Base-by-base conservation (phyloP, 1,140 invertebrate genomes). In the Grapholita molesta region DNA sequence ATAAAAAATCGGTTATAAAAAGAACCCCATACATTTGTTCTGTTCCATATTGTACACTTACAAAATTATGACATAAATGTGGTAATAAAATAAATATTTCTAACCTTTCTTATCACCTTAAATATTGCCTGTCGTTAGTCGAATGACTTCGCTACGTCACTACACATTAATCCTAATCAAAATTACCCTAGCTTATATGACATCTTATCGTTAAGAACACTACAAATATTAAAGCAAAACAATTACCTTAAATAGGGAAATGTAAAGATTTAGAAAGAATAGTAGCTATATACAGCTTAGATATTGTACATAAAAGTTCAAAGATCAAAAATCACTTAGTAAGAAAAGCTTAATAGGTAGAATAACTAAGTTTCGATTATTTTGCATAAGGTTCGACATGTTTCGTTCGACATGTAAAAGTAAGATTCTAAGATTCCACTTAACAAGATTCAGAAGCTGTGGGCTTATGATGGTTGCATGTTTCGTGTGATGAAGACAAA, bases 91-190 rank as follows among this genome's bases (percentile, higher is more conserved):
- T 67, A 72, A 69, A 73, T 67, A 71, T 64, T 64, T 70, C 68
- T 65, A 73, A 76, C 71, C 70, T 67, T 72, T 66, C 38, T 64
- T 78, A 78, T 78, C 77, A 78, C 74, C 69, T 71, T 69, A 70
- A 69, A 72, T 78, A 78, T 78, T 78, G 77, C 77, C 77, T 70
- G 66, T 72, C 57, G 66, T 70, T 73, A 68, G 38, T 73, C 70
- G 70, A 72, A 68, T 42, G 66, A 72, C 55, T 74, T 48, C 57
- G 32, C 38, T 70, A 61, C 69, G 33, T 69, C 32, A 33, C 69
- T 64, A 71, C 64, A 52, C 69, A 73, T 70, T 67, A 73, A 69
- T 61, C 53, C 52, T 66, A 57, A 71, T 55, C 7, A 30, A 68
- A 66, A 70, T 70, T 72, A 61, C 21, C 64, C 68, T 72, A 61